phyloP scores from a whole-genome alignment of 2,888 invertebrate genomes.

The Hecatera dysodea region DNA sequence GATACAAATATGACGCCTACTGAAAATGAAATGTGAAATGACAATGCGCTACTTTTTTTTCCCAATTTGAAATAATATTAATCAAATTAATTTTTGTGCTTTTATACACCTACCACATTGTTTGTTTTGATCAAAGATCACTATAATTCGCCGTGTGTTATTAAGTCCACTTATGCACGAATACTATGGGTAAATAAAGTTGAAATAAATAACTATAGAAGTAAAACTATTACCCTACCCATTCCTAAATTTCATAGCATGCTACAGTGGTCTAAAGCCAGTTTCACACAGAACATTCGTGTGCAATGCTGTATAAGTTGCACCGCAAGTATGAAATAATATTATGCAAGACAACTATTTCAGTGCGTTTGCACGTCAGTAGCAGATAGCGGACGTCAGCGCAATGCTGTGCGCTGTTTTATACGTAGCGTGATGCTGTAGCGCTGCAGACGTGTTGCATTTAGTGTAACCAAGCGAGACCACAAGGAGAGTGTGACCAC shows the following conservation, averaged over 20 bases:
- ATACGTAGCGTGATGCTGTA: slow-evolving; percentile 1
- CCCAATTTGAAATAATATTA: too few species aligned
- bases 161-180: too few species aligned
- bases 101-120: too few species aligned
- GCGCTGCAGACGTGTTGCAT: slow-evolving; percentile 9
- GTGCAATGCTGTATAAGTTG: neutral
- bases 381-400: slow-evolving; percentile 26
- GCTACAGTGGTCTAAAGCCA: neutral
- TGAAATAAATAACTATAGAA: neutral
- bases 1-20: neutral
- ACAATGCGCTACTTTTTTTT: neutral
- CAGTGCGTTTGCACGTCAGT: slow-evolving; percentile 31
- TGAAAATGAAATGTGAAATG: neutral
- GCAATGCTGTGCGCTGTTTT: neutral
- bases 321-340: slow-evolving; percentile 17
- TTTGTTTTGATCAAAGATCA: too few species aligned
- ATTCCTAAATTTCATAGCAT: neutral
- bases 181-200: too few species aligned
- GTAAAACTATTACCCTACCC: neutral
- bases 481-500: slow-evolving; percentile 28
- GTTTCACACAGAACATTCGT: neutral
- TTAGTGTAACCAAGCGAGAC: slow-evolving; percentile 4
- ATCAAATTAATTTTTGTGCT: too few species aligned
- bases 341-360: slow-evolving; percentile 18
- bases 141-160: too few species aligned